A percentile compares a stretch with the other conserved stretches of the same genome.
phyloP scores from a whole-genome alignment of 2,113 vertebrate genomes.

The Podarcis cretensis region DNA sequence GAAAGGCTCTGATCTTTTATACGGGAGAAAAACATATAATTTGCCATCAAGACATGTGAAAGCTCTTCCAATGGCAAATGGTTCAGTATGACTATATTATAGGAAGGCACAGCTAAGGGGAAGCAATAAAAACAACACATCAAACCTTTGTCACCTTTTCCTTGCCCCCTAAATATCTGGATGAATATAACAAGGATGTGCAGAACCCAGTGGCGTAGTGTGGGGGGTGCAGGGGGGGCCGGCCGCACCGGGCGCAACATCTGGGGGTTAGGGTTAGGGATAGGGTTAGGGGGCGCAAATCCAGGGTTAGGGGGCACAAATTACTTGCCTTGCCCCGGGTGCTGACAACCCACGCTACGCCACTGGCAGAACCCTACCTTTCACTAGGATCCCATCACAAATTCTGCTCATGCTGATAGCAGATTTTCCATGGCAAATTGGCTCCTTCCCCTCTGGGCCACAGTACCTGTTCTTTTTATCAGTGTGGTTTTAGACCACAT shows the following conservation, averaged over 20 bases:
- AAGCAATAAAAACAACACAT: not conserved
- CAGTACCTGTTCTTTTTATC: not conserved
- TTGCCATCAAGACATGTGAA: constrained; percentile 25
- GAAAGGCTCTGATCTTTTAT: constrained; percentile 69
- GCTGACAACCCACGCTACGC: too few relatives aligned
- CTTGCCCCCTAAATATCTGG: not conserved
- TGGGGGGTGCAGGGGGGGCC: too few relatives aligned
- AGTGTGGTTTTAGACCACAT: too few relatives aligned
- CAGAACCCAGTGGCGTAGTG: too few relatives aligned
- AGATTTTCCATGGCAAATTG: not conserved
- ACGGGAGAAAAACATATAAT: constrained; percentile 55
- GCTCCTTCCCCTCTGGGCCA: not conserved
- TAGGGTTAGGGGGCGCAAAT: too few relatives aligned
- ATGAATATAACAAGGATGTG: not conserved
- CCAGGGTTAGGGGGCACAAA: too few relatives aligned
- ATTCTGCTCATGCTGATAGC: not conserved
- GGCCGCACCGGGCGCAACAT: too few relatives aligned
- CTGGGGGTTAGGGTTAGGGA: too few relatives aligned
- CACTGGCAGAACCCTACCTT: not conserved
- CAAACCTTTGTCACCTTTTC: not conserved
- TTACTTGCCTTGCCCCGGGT: too few relatives aligned
- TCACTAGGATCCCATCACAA: not conserved
- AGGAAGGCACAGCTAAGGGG: not conserved
- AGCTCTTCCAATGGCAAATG: constrained; percentile 33
- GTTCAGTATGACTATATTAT: constrained; percentile 30